Evolutionary conservation across 2,888 invertebrate genomes (phyloP), one percentile per base, ranked within the genome.

Genomic region (Xylophagus ater): DNA sequence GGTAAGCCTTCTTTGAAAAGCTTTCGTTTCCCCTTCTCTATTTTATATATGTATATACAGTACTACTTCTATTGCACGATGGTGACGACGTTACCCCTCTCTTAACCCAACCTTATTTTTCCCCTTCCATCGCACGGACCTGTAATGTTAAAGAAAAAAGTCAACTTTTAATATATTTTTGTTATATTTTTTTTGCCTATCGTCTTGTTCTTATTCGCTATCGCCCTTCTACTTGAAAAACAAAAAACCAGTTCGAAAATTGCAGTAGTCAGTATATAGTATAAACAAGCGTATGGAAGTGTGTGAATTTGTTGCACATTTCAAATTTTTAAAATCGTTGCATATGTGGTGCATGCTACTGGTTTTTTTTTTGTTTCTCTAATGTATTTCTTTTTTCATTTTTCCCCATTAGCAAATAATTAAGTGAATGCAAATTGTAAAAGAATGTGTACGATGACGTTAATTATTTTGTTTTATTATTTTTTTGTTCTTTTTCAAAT

Each of bases 101-200:
- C 40, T 44, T 44, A 43, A 45, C 42, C 47, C 46, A 44, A 44
- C 43, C 45, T 47, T 45, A 49, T 40, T 44, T 42, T 47, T 47
- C 45, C 47, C 49, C 47, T 47, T 41, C 47, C 49, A 49, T 49
- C 38, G 44, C 43, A 47, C 45, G 32, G 38, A 48, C 44, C 49
- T 49, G 45, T 33, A 48, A 44, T 13, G 9, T 30, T 23, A 26
- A 25, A 29, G 29, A 31, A 34, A 21, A 36, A 34, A 34, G 30
- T 20, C 37, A 18, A n/a, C n/a, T n/a, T n/a, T n/a, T n/a, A n/a
- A n/a, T n/a, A n/a, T n/a, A n/a, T n/a, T n/a, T n/a, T n/a, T n/a
- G n/a, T n/a, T n/a, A n/a, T n/a, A n/a, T n/a, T n/a, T n/a, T n/a
- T n/a, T n/a, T 17, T 21, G 28, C 35, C 18, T 20, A 18, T 6